These are phyloP conservation scores for Apotomis capreana DNA, from an alignment of 2,888 invertebrate species.

Conservation along the genomic window DNA sequence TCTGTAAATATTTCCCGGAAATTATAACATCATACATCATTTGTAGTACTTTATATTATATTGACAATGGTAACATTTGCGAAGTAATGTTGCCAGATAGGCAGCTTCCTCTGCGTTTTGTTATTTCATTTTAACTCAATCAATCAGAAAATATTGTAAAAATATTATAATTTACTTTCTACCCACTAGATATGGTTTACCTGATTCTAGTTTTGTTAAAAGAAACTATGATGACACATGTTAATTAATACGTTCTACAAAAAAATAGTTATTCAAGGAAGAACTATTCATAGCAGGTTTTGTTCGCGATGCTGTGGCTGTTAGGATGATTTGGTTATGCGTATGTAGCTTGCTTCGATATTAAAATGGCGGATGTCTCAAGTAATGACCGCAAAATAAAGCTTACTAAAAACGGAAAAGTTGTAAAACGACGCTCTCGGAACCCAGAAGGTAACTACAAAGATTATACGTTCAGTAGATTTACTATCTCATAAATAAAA, in stretches of 20 bases:
- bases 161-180: too few relatives aligned
- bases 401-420: conserved; percentile 78
- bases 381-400: conserved; percentile 77
- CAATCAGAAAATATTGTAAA: neutral
- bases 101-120: conserved; percentile 26
- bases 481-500: conserved; percentile 27
- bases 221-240: neutral
- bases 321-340: conserved; percentile 54
- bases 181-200: neutral
- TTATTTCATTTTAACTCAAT: conserved; percentile 6
- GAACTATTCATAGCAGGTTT: conserved; percentile 8
- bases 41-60: neutral
- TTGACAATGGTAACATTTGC: neutral
- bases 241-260: neutral
- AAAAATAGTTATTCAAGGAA: neutral
- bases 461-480: conserved; percentile 41
- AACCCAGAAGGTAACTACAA: conserved; percentile 77
- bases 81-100: conserved; percentile 4
- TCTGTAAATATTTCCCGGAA: neutral
- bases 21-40: neutral
- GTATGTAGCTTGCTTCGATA: conserved; percentile 61
- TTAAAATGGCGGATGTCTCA: conserved; percentile 83
- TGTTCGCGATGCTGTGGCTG: conserved; percentile 44
- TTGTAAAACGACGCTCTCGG: conserved; percentile 76
- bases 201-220: neutral